Base-by-base conservation (phyloP, 2,797 vertebrate genomes). In the Distichodus sexfasciatus region DNA sequence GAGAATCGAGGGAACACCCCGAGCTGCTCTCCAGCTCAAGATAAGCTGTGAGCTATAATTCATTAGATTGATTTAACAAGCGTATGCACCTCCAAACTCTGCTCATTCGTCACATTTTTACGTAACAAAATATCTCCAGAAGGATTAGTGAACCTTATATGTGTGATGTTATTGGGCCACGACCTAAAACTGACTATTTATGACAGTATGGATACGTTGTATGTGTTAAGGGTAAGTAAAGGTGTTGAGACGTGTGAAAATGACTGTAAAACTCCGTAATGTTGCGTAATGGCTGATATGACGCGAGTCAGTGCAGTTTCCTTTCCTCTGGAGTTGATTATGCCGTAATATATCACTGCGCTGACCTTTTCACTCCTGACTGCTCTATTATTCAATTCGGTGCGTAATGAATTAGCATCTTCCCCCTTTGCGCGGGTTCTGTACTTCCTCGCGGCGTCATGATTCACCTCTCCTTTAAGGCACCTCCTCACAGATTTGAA, bases 381-480 rank as follows among this genome's bases (percentile, higher is more conserved):
- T 66, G 46, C 33, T 53, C 36, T 19, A 36, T 47, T 57, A 54
- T 71, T 64, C 51, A 40, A 28, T 26, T 11, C 59, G 31, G 21
- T 1, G 10, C 21, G 71, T 47, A 40, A 71, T 63, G 61, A 65
- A 66, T 66, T 40, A 54, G 29, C 26, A 57, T 29, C 35, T 41
- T 47, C 28, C 24, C 26, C 26, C 4, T 4, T 43, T 24, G 29
- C 33, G 64, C 26, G 9, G 2, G 55, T 35, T 59, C n/a, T 28
- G 23, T 47, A 57, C 19, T 3, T 26, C 35, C 64, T 26, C 38
- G 40, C 64, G 7, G 44, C 51, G 54, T 58, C 66, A 68, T 53
- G 21, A 43, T 63, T 77, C 29, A 54, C 57, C 64, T 40, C 36
- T 68, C 69, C 61, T 74, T 72, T 74, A 69, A 48, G 9, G 28